Base-by-base conservation (phyloP, 1,140 invertebrate genomes). In the Andrena cerasifolii region DNA sequence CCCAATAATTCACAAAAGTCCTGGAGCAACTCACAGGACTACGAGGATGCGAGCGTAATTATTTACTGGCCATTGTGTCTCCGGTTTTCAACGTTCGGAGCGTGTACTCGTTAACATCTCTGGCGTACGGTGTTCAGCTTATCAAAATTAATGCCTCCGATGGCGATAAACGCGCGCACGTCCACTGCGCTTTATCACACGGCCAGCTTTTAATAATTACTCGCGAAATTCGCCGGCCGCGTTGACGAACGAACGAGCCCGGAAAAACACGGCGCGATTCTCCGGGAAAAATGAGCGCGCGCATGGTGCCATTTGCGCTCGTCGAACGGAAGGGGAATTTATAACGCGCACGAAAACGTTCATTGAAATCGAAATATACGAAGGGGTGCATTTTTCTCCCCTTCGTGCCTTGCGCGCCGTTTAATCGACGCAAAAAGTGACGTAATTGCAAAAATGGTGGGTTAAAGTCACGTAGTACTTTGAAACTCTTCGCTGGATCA, bases 331-430 rank as follows among this genome's bases (percentile, higher is more conserved):
- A 61, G 33, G n/a, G 33, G 31, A 40, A 61, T 40, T 43, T 62
- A n/a, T 24, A 8, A 3, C 33, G 8, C 2, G 8, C 33, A 33
- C 43, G 21, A 10, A 45, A 40, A 24, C 31, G 21, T 24, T n/a
- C 59, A 21, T 24, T 62, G n/a, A 16, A 43, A 62, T 45, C 12
- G 36, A 43, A 43, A 62, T 62, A 16, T 62, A 43, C 59, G 59
- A 16, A 2, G 26, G 12, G n/a, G 8, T 3, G 21, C 10, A 40
- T 40, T 40, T 43, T 43, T 5, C 1, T 24, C 5, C 21, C 3
- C 3, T 8, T 3, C 21, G 10, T 21, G 18, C 7, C 36, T n/a
- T 26, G 1, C 31, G 58, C 26, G 6, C 1, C 21, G 10, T 4
- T 12, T 21, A 18, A 1, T 33, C 6, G 54, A n/a, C 2, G 33